phyloP scores from a whole-genome alignment of 2,797 vertebrate genomes.

The Orestias chungarensis region DNA sequence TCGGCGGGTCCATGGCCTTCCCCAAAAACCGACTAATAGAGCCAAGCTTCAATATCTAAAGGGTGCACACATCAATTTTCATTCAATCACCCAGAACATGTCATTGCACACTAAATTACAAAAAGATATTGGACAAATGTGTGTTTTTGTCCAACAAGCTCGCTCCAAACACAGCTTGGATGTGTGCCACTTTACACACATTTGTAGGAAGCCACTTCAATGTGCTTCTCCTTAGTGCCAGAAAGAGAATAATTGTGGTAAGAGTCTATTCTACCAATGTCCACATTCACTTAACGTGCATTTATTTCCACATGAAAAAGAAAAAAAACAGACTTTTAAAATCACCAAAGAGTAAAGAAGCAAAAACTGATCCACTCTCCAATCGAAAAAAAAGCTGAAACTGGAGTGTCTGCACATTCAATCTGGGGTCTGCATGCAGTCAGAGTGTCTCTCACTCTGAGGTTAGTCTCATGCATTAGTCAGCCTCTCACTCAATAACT shows the following conservation, averaged over 20 bases:
- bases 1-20: slow-evolving; percentile 90
- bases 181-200: neutral
- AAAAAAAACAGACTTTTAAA: slow-evolving; percentile 17
- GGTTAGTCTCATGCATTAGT: slow-evolving; percentile 64
- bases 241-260: neutral
- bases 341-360: slow-evolving; percentile 15
- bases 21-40: slow-evolving; percentile 88
- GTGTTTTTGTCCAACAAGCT: neutral
- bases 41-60: slow-evolving; percentile 92
- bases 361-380: slow-evolving; percentile 1
- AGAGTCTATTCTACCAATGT: neutral
- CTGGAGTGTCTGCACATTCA: slow-evolving; percentile 45
- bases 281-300: slow-evolving; percentile 5
- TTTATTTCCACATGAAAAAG: slow-evolving; percentile 24
- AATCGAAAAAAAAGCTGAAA: slow-evolving; percentile 36
- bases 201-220: neutral
- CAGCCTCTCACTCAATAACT: slow-evolving; percentile 59
- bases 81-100: neutral
- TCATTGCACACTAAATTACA: neutral
- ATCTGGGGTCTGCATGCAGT: slow-evolving; percentile 37
- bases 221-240: neutral
- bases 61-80: slow-evolving; percentile 17
- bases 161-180: neutral
- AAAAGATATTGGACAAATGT: neutral
- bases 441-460: slow-evolving; percentile 62